Conservation (phyloP, 2,888 invertebrate genomes). For the Coelopa pilipes region DNA sequence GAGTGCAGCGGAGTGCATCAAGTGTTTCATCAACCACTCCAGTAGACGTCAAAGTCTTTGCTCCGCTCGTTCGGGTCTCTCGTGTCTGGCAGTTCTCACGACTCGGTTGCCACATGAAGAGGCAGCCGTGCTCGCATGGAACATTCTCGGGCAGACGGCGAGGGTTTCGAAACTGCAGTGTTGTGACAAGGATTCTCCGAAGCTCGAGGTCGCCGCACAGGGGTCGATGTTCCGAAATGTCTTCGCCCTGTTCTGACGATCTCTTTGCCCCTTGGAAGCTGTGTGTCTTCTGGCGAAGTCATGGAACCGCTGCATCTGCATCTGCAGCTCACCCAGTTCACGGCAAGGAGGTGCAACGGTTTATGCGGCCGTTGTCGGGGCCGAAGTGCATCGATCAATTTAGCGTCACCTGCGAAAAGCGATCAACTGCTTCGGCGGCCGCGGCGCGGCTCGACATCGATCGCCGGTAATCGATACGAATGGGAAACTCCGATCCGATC, state of each 20-base stretch:
- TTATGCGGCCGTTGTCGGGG: background rate
- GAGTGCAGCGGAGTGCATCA: constrained; percentile 1
- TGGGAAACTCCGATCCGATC: background rate
- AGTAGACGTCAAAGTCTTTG: constrained; percentile 29
- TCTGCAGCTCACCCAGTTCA: no score
- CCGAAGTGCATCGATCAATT: background rate
- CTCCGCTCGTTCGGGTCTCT: constrained; percentile 9
- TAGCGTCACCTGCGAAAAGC: background rate
- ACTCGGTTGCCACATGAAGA: background rate
- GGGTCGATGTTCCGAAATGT: no score
- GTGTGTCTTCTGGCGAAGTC: no score
- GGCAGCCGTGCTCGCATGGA: background rate
- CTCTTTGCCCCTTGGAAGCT: no score
- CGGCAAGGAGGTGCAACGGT: background rate
- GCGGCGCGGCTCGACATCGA: no score
- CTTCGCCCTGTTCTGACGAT: no score
- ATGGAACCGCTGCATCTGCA: no score
- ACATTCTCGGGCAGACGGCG: no score
- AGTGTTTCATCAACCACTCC: constrained; percentile 37
- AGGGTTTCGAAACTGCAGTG: no score
- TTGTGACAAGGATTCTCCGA: no score
- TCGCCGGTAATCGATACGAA: constrained; percentile 6
- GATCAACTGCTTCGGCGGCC: background rate
- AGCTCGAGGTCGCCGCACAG: no score
- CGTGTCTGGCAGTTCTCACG: constrained; percentile 29